phyloP scores from a whole-genome alignment of 23 tunicate genomes.

The Ascidia mentula region DNA sequence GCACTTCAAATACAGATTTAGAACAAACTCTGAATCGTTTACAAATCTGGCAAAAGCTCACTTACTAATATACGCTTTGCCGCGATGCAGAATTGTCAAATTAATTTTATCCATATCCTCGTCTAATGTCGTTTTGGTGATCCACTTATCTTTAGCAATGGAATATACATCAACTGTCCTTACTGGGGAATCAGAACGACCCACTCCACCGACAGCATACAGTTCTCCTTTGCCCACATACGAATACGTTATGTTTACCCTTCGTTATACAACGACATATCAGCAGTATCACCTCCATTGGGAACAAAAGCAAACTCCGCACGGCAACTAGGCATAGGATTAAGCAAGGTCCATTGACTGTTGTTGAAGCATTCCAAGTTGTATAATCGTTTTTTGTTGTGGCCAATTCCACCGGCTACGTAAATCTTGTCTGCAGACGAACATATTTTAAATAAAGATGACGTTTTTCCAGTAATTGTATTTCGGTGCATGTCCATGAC shows the following conservation, averaged over 20 bases:
- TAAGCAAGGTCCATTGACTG: neutral
- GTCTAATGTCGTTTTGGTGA: neutral
- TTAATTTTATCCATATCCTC: neutral
- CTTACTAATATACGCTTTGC: neutral
- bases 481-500: no score
- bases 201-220: neutral
- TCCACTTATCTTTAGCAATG: neutral
- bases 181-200: neutral
- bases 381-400: neutral
- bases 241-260: neutral
- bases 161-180: neutral
- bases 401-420: conserved; percentile 1
- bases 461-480: no score
- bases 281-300: neutral
- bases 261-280: neutral
- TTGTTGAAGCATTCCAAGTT: neutral
- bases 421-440: neutral
- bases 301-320: neutral
- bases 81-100: neutral
- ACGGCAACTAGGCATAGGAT: neutral
- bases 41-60: no score
- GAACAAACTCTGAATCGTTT: no score
- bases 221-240: neutral
- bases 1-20: no score
- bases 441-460: no score